Percentiles rank a stretch among this genome's conserved stretches.
Conservation (phyloP, 2,113 vertebrate genomes). For the Zosterops borbonicus region DNA sequence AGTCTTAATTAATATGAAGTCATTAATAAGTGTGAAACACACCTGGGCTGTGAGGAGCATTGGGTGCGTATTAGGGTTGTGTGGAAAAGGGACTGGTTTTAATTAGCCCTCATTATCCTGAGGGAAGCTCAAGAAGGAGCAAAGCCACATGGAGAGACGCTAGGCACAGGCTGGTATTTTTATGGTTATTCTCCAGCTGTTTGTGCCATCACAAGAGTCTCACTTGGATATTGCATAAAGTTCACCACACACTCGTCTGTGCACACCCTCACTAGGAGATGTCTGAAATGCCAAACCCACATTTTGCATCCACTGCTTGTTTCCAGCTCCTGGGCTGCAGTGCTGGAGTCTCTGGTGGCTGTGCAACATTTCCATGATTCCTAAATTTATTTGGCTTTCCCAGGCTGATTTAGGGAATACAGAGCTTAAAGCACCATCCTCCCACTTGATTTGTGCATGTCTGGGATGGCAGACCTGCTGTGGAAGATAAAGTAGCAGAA, state of each 20-base stretch:
- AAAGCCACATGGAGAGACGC: not conserved
- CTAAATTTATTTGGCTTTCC: not conserved
- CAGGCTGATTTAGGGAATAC: not conserved
- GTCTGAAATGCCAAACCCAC: not conserved
- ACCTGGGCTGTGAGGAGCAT: not conserved
- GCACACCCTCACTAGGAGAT: fast-evolving
- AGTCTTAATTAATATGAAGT: fast-evolving
- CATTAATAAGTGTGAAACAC: not conserved
- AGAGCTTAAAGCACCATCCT: not conserved
- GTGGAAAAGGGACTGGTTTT: not conserved
- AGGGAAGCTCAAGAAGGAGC: not conserved
- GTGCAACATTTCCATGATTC: fast-evolving
- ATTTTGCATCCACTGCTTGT: not conserved
- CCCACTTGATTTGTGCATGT: not conserved
- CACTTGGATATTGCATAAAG: not conserved
- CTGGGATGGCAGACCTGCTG: not conserved
- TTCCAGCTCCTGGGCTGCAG: not conserved
- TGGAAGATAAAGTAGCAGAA: not conserved
- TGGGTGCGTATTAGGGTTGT: not conserved
- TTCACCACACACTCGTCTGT: not conserved
- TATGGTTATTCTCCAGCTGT: not conserved
- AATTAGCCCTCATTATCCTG: not conserved
- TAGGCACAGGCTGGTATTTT: not conserved
- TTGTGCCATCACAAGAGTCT: not conserved
- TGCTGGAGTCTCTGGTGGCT: not conserved